phyloP scores from a whole-genome alignment of 2,797 vertebrate species.

The Helicolenus hilgendorfi region DNA sequence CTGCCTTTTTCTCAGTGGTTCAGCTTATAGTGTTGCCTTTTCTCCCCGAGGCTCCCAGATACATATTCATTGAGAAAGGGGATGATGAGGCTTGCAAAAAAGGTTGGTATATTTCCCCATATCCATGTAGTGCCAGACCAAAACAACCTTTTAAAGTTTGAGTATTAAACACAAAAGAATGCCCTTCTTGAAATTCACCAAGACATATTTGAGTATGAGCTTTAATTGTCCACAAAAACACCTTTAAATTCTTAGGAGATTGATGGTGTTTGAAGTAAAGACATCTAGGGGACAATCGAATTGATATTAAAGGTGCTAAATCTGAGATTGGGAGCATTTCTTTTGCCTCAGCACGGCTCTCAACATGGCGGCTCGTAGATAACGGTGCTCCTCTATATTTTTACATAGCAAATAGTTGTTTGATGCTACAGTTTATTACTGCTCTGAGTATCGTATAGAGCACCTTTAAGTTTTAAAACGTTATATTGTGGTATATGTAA shows the following conservation, averaged over 20 bases:
- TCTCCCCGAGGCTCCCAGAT: slow-evolving; percentile 93
- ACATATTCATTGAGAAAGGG: slow-evolving; percentile 91
- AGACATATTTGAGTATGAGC: not conserved
- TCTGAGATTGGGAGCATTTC: too few species aligned
- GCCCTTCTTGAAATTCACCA: not conserved
- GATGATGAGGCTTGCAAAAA: slow-evolving; percentile 87
- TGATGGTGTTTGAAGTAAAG: not conserved
- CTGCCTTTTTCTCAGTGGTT: slow-evolving; percentile 81
- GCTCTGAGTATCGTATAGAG: too few species aligned
- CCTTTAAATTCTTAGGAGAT: not conserved
- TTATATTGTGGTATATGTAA: not conserved
- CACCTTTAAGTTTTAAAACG: not conserved
- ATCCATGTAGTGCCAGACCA: not conserved
- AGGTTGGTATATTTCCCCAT: slow-evolving; percentile 77
- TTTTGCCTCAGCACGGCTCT: too few species aligned
- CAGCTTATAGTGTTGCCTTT: slow-evolving; percentile 89
- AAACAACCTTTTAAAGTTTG: not conserved
- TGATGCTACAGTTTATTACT: too few species aligned
- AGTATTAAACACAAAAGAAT: not conserved
- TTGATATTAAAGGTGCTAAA: not conserved
- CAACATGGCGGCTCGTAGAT: too few species aligned
- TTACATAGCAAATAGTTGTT: too few species aligned
- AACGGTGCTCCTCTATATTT: too few species aligned
- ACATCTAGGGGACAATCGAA: not conserved
- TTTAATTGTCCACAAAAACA: not conserved